Conservation (phyloP, 2,113 vertebrate genomes). For the Rutilus rutilus region DNA sequence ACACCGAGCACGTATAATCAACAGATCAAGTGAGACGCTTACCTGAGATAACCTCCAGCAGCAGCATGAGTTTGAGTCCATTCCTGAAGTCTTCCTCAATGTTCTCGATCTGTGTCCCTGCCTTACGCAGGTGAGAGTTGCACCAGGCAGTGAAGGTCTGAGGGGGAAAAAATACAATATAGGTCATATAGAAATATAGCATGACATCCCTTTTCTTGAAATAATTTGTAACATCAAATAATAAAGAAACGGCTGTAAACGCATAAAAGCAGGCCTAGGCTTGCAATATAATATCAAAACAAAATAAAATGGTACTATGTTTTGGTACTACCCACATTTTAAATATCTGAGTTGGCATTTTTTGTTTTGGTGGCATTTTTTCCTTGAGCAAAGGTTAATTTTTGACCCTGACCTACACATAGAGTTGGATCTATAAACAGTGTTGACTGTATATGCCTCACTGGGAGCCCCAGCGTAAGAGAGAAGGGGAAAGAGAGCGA, state of each 20-base stretch:
- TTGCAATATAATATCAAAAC: too few relatives aligned
- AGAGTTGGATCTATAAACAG: not conserved
- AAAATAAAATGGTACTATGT: not conserved
- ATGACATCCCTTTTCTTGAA: not conserved
- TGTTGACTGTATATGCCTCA: not conserved
- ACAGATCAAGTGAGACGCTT: not conserved
- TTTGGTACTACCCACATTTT: not conserved
- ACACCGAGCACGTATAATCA: not conserved
- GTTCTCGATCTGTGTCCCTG: conserved; percentile 58
- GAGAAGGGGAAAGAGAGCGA: not conserved
- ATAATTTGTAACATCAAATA: not conserved
- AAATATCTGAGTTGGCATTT: not conserved
- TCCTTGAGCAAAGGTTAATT: not conserved
- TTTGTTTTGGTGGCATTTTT: not conserved
- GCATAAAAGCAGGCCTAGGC: not conserved
- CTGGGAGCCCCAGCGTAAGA: not conserved
- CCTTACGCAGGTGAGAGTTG: conserved; percentile 58
- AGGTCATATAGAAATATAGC: not conserved
- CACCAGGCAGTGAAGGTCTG: conserved; percentile 60
- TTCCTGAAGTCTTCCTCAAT: conserved; percentile 59
- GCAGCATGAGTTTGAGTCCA: conserved; percentile 58
- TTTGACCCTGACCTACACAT: not conserved
- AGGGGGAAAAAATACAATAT: not conserved
- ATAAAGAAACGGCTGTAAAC: not conserved
- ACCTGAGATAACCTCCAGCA: conserved; percentile 59